A percentile compares a stretch with the other conserved stretches of the same genome.
Evolutionary conservation across 2,888 invertebrate species (phyloP).

Genomic region (Eutolmus rufibarbis): DNA sequence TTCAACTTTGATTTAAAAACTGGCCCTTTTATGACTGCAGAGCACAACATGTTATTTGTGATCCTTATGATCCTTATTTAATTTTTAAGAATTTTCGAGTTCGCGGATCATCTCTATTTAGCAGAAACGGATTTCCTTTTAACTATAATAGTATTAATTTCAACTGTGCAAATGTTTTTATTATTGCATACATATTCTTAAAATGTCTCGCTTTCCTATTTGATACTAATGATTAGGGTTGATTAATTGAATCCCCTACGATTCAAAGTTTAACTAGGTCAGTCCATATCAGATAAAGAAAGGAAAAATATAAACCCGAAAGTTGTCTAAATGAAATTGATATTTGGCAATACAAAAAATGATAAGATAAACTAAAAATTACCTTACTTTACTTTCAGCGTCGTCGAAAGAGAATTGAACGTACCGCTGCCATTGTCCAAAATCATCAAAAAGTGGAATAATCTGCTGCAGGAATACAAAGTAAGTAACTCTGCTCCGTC

Average conservation of each 20-base stretch:
- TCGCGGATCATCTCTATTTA: too few species aligned
- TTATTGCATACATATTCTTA: neutral
- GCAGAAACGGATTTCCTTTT: too few species aligned
- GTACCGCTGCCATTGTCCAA: slow-evolving; percentile 63
- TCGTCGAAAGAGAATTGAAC: slow-evolving; percentile 62
- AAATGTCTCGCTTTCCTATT: neutral
- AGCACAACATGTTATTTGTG: too few species aligned
- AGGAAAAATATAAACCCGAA: slow-evolving; percentile 7
- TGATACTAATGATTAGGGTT: neutral
- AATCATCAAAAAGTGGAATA: slow-evolving; percentile 64
- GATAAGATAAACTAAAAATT: neutral
- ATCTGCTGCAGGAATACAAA: slow-evolving; percentile 63
- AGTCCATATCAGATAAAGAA: neutral
- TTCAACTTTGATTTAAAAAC: too few species aligned
- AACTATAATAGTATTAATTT: too few species aligned
- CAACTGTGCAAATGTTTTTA: neutral
- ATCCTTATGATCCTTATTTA: too few species aligned
- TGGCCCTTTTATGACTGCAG: too few species aligned
- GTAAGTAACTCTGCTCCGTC: slow-evolving; percentile 49
- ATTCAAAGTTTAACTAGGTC: neutral
- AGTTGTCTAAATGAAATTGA: neutral
- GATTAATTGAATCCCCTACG: neutral
- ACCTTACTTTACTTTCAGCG: slow-evolving; percentile 51
- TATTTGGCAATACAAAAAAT: neutral
- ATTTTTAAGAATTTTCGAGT: too few species aligned